Base-by-base conservation (phyloP, 2,797 vertebrate genomes). In the Hyperoplus lanceolatus region DNA sequence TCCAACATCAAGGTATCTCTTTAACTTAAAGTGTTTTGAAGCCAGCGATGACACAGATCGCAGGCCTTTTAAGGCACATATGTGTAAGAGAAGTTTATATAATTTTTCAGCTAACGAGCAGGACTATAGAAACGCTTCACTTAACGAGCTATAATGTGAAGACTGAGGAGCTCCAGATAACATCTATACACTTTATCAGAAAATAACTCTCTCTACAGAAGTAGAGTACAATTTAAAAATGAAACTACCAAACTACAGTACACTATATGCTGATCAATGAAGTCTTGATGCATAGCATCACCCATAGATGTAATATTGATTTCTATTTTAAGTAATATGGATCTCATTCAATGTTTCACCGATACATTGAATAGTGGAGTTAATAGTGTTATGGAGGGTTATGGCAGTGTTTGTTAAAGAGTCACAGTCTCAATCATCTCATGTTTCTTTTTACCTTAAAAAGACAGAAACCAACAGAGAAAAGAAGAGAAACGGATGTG, bases 261-360 rank as follows among this genome's bases (percentile, higher is more conserved):
- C 82, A 81, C 77, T 69, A 75, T 87, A 90, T 85, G 84, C 81
- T 89, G 62, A 68, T 66, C 45, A 48, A 79, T 62, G 71, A 86
- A 21, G 73, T 74, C 74, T 77, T 21, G 90, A 92, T 91, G 90
- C 89, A 90, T 92, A 90, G 89, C 92, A 92, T 91, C 90, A 77
- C 66, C 83, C 75, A 73, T 85, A 83, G 39, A 83, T 73, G 70
- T 63, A 58, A 68, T 68, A 57, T 57, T 49, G 62, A 68, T n/a
- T 77, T 74, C 61, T 54, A 21, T 62, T 59, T 53, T 65, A 49
- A 15, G 51, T 69, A 14, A 71, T 61, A 70, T 62, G 63, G 76
- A 63, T 82, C 80, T 72, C 53, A 67, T 85, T 83, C 83, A 78
- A 79, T 61, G 60, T 89, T 79, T 71, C 50, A 63, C 42, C 5